phyloP scores from a whole-genome alignment of 1,140 invertebrate species.

The Hydropsyche tenuis region DNA sequence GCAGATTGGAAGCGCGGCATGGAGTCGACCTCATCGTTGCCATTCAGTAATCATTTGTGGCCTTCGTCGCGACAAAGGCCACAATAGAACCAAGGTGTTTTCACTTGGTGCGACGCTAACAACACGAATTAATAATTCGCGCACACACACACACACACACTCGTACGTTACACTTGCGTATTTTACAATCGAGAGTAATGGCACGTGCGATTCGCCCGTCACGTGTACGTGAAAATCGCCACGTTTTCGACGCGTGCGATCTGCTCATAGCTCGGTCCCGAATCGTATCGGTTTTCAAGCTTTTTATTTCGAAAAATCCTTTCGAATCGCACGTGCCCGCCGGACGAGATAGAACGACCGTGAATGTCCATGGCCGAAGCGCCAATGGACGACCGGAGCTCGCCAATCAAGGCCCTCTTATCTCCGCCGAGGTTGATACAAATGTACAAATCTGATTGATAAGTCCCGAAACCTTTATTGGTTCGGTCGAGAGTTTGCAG shows the following conservation, averaged over 20 bases:
- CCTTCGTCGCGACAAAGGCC: conserved; percentile 37
- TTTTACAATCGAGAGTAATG: background rate
- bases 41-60: conserved; percentile 34
- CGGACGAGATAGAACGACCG: conserved; percentile 22
- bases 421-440: conserved; percentile 31
- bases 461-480: too few relatives aligned
- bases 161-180: background rate
- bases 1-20: too few relatives aligned
- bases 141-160: background rate
- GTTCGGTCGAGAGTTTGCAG: too few relatives aligned
- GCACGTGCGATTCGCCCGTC: background rate
- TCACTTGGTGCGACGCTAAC: conserved; percentile 37
- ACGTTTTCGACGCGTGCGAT: background rate
- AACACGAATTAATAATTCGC: conserved; percentile 30
- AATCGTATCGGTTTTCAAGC: too few relatives aligned
- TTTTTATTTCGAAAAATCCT: too few relatives aligned
- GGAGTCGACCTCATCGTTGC: conserved; percentile 9
- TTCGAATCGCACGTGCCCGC: conserved; percentile 15
- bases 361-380: conserved; percentile 26
- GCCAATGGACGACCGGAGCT: conserved; percentile 28
- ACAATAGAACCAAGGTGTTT: conserved; percentile 39
- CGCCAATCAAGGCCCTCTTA: conserved; percentile 35
- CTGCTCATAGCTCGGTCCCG: too few relatives aligned
- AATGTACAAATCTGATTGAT: background rate
- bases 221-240: conserved; percentile 9